Base-by-base conservation (phyloP, 64 coral and sea anemone species). In the Anthopleura sola region DNA sequence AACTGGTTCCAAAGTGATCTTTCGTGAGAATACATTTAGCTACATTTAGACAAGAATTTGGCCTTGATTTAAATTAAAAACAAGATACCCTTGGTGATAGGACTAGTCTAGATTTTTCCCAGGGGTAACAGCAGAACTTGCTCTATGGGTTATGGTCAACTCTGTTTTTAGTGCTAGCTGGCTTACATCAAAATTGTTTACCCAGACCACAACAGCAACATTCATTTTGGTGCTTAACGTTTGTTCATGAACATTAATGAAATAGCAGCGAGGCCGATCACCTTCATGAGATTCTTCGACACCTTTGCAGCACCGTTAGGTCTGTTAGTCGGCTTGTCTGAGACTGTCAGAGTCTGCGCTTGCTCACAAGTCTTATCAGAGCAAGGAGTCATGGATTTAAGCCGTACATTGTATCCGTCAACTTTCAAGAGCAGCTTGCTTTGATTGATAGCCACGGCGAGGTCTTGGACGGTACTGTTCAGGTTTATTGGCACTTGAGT, bases 331-430 rank as follows among this genome's bases (percentile, higher is more conserved):
- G 58, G 83, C 37, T 49, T 75, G 2, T 86, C 46, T 36, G 87
- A 89, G 19, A 76, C 32, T 11, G 82, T 78, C 23, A 77, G 37
- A 33, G 83, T 40, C 62, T 82, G 37, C n/a, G 78, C 31, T 6
- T 51, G 32, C 48, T 86, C 58, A 60, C 92, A 93, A 16, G 87
- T 50, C 51, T 80, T 86, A 33, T 93, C 87, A 46, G 49, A 82
- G 51, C 92, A 93, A 26, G 38, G 11, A 16, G 34, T 47, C 24
- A 94, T 75, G 3, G 88, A 94, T 32, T 87, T 90, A 0, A 90
- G n/a, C 84, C 88, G 87, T 6, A 94, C 74, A 56, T 87, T 64
- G 28, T 68, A 82, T 15, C 80, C 85, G n/a, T 87, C 84, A 38
- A 95, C 89, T 29, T 46, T 36, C 58, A 91, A 19, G 15, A 51